phyloP scores from a whole-genome alignment of 2,888 invertebrate species.

The Meteorus cinctellus region DNA sequence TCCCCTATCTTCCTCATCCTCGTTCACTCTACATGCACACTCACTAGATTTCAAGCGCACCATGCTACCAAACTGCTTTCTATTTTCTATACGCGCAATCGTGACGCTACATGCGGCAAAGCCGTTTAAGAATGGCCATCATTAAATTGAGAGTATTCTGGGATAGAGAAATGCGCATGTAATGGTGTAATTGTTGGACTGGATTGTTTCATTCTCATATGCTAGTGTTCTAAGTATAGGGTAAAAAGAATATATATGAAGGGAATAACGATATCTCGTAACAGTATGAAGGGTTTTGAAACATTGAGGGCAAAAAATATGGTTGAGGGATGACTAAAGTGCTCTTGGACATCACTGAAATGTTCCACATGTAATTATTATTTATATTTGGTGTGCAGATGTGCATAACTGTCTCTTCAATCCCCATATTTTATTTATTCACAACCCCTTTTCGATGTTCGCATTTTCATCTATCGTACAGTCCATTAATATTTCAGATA shows the following conservation, averaged over 20 bases:
- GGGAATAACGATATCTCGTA: conserved; percentile 2
- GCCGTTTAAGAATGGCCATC: conserved; percentile 33
- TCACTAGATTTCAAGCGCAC: not conserved
- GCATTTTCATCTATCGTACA: not conserved
- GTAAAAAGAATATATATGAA: not conserved
- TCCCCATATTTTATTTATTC: conserved; percentile 4
- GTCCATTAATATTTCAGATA: not conserved
- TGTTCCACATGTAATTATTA: conserved; percentile 30
- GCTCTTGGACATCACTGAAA: conserved; percentile 27
- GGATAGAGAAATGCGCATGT: conserved; percentile 37
- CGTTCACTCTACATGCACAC: not conserved
- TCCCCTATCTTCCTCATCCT: not conserved
- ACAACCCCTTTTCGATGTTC: not conserved
- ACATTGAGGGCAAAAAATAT: conserved; percentile 15
- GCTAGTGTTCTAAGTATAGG: conserved; percentile 21
- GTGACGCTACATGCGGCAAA: conserved; percentile 2
- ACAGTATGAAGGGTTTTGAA: conserved; percentile 14
- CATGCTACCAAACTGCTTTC: not conserved
- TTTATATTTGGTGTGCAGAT: not conserved
- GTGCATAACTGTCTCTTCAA: not conserved
- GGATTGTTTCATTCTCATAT: conserved; percentile 41
- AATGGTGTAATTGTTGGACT: conserved; percentile 42
- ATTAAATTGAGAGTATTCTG: conserved; percentile 26
- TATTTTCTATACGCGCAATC: conserved; percentile 21
- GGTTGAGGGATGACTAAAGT: conserved; percentile 25